These are phyloP conservation scores for Leptopilina boulardi DNA, from an alignment of 1,140 invertebrate species.

Conservation along the genomic window DNA sequence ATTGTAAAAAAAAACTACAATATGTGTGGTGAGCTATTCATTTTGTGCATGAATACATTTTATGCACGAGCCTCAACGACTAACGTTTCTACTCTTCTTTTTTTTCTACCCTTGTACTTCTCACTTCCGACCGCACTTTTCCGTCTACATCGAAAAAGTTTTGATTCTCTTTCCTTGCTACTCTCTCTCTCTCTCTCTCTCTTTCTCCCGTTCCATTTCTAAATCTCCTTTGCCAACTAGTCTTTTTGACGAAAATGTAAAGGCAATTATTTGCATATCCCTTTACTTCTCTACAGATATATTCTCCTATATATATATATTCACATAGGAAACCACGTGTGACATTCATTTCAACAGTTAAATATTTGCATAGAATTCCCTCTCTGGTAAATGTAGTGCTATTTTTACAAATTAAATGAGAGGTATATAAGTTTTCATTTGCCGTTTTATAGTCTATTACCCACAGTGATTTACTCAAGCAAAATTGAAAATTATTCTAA, in stretches of 20 bases:
- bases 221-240: not conserved
- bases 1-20: not conserved
- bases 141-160: not conserved
- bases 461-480: not conserved
- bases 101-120: not conserved
- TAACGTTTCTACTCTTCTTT: not conserved
- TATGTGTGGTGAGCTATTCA: not conserved
- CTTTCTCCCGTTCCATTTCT: not conserved
- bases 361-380: not conserved
- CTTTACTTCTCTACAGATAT: not conserved
- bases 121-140: slow-evolving; percentile 2
- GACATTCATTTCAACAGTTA: slow-evolving; percentile 1
- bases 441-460: not conserved
- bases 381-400: not conserved
- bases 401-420: not conserved
- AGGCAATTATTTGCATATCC: slow-evolving; percentile 24
- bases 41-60: not conserved
- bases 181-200: too few species aligned
- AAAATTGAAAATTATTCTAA: too few species aligned
- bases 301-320: not conserved
- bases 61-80: not conserved
- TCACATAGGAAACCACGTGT: not conserved
- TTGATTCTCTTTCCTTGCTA: not conserved
- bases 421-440: not conserved
- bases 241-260: not conserved